Base-by-base conservation (phyloP, 2,888 invertebrate species). In the Phortica okadai region DNA sequence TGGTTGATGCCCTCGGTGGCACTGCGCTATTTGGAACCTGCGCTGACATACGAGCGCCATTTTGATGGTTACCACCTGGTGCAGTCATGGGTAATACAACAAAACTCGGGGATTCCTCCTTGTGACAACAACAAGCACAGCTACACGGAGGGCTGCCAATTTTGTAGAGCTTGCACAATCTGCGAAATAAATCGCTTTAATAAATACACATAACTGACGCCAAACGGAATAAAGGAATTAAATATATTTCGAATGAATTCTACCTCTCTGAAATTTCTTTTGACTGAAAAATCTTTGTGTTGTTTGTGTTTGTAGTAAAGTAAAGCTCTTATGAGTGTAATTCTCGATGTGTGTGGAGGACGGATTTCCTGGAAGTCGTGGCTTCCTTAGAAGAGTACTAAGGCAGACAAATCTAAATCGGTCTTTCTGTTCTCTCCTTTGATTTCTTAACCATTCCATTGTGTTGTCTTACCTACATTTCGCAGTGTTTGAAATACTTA, bases 11-110 rank as follows among this genome's bases (percentile, higher is more conserved):
- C 45, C 21, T 69, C 10, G 16, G 21, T n/a, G 50, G 45, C 16
- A 21, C 44, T 16, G 16, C 2, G 7, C 3, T n/a, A 50, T 16
- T 45, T 16, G 16, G 6, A 44, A 11, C 3, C 25, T 44, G 69
- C 10, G 69, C 16, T 11, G 41, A 2, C 64, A 33, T 64, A 45
- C 21, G 16, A 21, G 21, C 62, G 50, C 45, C 50, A 69, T 45
- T 62, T 69, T 45, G 44, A 11, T 45, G 16, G 50, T 14, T 62
- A 21, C 69, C 69, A 16, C 45, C 16, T 11, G 69, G 16, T 69
- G 69, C 16, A 5, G 69, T 21, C 42, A 69, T 69, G 6, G 69
- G 69, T 69, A 69, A 50, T 10, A 69, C 69, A 45, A 69, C 41
- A 45, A 45, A 69, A 69, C 45, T 45, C 25, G 69, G 69, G 10